Evolutionary conservation across 2,113 vertebrate genomes (phyloP).

Genomic region (Dipodomys stephensi): DNA sequence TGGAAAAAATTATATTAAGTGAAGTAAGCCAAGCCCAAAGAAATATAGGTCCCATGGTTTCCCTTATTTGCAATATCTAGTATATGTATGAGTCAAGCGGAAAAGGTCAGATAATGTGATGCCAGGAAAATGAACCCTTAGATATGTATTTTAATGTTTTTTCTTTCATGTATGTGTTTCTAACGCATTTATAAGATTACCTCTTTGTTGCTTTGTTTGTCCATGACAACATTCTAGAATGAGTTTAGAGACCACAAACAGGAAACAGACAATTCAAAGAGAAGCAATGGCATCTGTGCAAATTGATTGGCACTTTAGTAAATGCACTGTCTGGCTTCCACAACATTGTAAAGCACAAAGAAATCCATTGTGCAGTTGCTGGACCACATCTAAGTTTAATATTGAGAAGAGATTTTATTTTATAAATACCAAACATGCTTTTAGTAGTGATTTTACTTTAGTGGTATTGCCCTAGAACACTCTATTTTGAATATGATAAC

Average conservation of each 20-base stretch:
- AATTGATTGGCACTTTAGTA: background rate
- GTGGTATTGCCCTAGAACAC: background rate
- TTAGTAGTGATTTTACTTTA: constrained; percentile 31
- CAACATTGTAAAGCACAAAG: accelerated
- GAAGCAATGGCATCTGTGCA: background rate
- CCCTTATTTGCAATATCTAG: no score
- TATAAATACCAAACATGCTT: constrained; percentile 4
- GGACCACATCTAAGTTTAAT: constrained; percentile 2
- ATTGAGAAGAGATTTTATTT: background rate
- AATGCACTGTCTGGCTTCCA: background rate
- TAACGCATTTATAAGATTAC: no score
- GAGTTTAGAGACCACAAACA: background rate
- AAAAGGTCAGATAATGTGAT: no score
- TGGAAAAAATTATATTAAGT: no score
- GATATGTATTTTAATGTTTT: no score
- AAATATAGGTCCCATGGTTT: no score
- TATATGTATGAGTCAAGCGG: no score
- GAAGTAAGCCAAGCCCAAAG: no score
- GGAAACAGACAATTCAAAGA: background rate
- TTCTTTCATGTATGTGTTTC: no score
- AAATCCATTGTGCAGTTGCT: background rate
- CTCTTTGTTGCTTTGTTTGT: no score
- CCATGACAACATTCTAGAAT: no score
- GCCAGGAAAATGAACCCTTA: no score
- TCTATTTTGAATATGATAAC: constrained; percentile 32